These are phyloP conservation scores for Trachelipus rathkii DNA, from an alignment of 1,140 invertebrate genomes.

Conservation along the genomic window DNA sequence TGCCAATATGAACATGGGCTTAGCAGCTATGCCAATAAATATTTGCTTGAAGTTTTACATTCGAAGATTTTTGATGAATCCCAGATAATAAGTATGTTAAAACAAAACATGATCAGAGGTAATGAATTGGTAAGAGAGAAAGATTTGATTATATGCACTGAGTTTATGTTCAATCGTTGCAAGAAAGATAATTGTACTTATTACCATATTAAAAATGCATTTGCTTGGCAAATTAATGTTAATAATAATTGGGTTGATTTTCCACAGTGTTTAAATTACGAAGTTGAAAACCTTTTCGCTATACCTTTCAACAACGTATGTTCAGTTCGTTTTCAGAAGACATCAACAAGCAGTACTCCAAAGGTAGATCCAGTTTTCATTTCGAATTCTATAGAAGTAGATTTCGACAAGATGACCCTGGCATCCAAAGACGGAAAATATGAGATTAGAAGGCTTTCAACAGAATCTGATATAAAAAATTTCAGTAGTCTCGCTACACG, in stretches of 20 bases:
- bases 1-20: conserved; percentile 33
- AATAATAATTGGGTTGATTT: conserved; percentile 25
- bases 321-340: not conserved
- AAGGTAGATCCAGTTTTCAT: conserved; percentile 17
- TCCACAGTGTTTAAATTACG: conserved; percentile 22
- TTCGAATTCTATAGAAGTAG: conserved; percentile 1
- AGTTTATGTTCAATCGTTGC: conserved; percentile 28
- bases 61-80: conserved; percentile 9
- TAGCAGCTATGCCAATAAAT: conserved; percentile 24
- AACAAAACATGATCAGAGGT: conserved; percentile 20
- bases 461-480: conserved; percentile 32
- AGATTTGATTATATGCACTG: conserved; percentile 27
- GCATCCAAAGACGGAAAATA: not conserved
- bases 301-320: conserved; percentile 21
- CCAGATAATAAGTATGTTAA: conserved; percentile 5
- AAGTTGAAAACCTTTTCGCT: conserved; percentile 29
- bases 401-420: conserved; percentile 32
- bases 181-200: conserved; percentile 24
- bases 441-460: conserved; percentile 32
- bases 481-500: conserved; percentile 25
- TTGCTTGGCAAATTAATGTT: conserved; percentile 31
- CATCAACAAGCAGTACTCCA: not conserved
- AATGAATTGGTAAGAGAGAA: conserved; percentile 4
- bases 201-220: conserved; percentile 30
- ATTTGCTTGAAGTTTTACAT: conserved; percentile 1